Percentiles rank a stretch among this genome's conserved stretches.
phyloP scores from a whole-genome alignment of 2,797 vertebrate species.

The Neoniphon sammara region DNA sequence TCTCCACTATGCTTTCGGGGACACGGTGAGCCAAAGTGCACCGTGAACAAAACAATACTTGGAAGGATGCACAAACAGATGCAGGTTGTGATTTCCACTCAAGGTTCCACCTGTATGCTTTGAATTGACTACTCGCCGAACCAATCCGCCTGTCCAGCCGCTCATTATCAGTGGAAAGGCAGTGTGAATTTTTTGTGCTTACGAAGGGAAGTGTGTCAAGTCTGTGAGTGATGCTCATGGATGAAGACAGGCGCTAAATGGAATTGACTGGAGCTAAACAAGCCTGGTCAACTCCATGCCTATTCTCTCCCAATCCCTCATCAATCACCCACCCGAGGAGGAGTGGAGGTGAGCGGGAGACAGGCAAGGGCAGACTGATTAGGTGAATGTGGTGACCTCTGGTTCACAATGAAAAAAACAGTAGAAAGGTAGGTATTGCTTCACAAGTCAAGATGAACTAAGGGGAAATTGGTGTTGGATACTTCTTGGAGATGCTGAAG shows the following conservation, averaged over 20 bases:
- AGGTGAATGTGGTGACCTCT: not conserved
- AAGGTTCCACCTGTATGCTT: not conserved
- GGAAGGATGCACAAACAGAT: not conserved
- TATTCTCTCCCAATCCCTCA: conserved; percentile 29
- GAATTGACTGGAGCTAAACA: conserved; percentile 57
- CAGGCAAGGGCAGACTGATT: not conserved
- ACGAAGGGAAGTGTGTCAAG: conserved; percentile 20
- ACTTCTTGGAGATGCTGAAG: not conserved
- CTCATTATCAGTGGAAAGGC: conserved; percentile 44
- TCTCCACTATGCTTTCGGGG: conserved; percentile 18
- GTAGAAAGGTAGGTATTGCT: too few species aligned
- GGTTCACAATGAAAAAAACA: not conserved
- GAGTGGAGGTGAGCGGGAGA: not conserved
- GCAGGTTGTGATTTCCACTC: not conserved
- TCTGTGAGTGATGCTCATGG: conserved; percentile 52
- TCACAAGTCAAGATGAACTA: not conserved
- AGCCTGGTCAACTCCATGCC: conserved; percentile 38
- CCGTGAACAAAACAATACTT: not conserved
- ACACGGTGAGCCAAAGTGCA: not conserved
- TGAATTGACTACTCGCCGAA: not conserved
- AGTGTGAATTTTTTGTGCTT: not conserved
- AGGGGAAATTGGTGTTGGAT: not conserved
- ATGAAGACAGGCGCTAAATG: conserved; percentile 56
- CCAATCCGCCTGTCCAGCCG: conserved; percentile 22
- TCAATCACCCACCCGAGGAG: conserved; percentile 52